Evolutionary conservation across 2,113 vertebrate species (phyloP), one percentile per base, ranked within the genome.

Genomic region (Elanus axillaris): DNA sequence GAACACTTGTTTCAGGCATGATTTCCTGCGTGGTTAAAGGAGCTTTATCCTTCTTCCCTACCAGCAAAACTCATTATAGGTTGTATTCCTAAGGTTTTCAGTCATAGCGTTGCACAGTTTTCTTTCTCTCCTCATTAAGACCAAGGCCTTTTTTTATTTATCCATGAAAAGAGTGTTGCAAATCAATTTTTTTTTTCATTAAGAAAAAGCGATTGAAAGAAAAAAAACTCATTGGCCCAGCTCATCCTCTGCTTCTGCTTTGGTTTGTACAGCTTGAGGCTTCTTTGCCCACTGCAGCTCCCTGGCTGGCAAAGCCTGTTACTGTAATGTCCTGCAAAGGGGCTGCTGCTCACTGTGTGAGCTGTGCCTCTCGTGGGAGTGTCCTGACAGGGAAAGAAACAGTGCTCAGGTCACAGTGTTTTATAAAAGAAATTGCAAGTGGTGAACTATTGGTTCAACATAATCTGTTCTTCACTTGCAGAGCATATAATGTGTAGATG

Each of bases 221-320:
- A 13, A 13, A 13, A 13, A 40, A 20, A 10, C 7, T 50, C 32
- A 2, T 26, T 48, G n/a, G 32, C n/a, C 60, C 27, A n/a, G 13
- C 3, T 53, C 7, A n/a, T 52, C 13, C 13, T 50, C 32, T 88
- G 16, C 45, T 77, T 47, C 62, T 68, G 68, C 22, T 6, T 47
- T 50, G 3, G 21, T 5, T 43, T 60, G 40, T 55, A 22, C 14
- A n/a, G 34, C 42, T 63, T 0, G 0, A 74, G 45, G 40, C 16
- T 23, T 36, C 42, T 22, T 34, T 67, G 74, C 52, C 63, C 19
- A 3, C 74, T 50, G 56, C 66, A 34, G 71, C 75, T 48, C 22
- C n/a, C 27, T 5, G 76, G 62, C 45, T 47, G 47, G 17, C 47
- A 62, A 19, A 67, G 13, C 17, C 18, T 3, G 0, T 47, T 22